These are phyloP conservation scores for Plutella xylostella DNA, from an alignment of 2,888 invertebrate genomes.

Conservation along the genomic window DNA sequence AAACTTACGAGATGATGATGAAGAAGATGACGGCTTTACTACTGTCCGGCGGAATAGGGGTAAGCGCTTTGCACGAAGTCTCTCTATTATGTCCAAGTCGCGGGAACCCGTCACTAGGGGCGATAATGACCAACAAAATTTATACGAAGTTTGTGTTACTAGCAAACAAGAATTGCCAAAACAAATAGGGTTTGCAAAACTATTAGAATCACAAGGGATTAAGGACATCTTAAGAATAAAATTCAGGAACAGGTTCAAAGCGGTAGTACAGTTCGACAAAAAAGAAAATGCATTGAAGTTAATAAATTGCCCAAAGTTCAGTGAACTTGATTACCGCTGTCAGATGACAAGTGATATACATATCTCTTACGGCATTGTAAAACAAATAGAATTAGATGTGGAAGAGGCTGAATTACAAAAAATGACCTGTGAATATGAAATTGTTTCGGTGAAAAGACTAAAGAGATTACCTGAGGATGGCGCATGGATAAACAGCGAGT, in stretches of 20 bases:
- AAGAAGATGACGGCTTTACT: no score
- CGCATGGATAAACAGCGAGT: not conserved
- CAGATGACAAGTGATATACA: constrained; percentile 11
- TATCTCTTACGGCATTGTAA: constrained; percentile 12
- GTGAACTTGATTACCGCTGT: constrained; percentile 6
- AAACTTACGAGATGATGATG: no score
- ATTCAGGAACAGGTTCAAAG: constrained; percentile 12
- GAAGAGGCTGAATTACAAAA: constrained; percentile 10
- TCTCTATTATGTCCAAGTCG: no score
- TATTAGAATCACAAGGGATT: constrained; percentile 3
- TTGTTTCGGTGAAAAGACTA: constrained; percentile 10
- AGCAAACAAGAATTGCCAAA: constrained; percentile 7
- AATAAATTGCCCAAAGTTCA: constrained; percentile 1
- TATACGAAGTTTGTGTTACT: not conserved
- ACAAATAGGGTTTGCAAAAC: constrained; percentile 7
- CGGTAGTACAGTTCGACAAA: constrained; percentile 9
- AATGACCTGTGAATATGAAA: not conserved
- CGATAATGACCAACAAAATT: no score
- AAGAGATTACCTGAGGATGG: constrained; percentile 4
- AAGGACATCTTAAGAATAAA: constrained; percentile 1
- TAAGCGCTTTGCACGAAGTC: no score
- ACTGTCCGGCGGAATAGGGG: no score
- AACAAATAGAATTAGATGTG: constrained; percentile 12
- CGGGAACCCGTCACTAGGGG: no score
- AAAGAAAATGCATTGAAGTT: constrained; percentile 7